Evolutionary conservation across 2,888 invertebrate genomes (phyloP), one percentile per base, ranked within the genome.

Genomic region (Trissolcus japonicus): DNA sequence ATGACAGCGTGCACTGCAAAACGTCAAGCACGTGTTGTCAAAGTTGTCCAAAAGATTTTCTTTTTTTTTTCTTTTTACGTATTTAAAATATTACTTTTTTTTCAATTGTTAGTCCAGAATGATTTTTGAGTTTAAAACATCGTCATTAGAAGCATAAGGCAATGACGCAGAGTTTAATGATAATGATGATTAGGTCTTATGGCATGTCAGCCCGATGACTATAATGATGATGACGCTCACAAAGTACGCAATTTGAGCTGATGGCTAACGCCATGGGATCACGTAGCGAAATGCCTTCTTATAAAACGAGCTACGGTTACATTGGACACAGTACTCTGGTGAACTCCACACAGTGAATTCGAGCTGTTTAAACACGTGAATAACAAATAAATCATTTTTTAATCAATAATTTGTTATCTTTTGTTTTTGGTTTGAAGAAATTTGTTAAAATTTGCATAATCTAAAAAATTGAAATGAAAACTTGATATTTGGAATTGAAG

Each of bases 231-330:
- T 80, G 80, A 81, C 71, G 80, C 82, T 77, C 80, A 82, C 35
- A 35, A 35, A 35, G 35, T 35, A 35, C 35, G 35, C 11, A 35
- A 35, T 35, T 35, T 35, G 35, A 35, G 11, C 35, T 88, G 86
- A 87, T 87, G 87, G 86, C 82, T 80, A 84, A 85, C 84, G 83
- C 86, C 86, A 87, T 86, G 79, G 79, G 78, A 73, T 59, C 69
- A 53, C 69, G 57, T 75, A 60, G 68, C 55, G 56, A 54, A 62
- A 16, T 55, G 41, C 73, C 62, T 59, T 69, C 69, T 78, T 79
- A 81, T 35, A 35, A 35, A 35, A 35, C 35, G 35, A 35, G 35
- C 35, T 68, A 75, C 79, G 55, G 19, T 65, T 69, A 69, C 57
- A 74, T 48, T 51, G 66, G 69, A 73, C 79, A 82, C 79, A 82